Evolutionary conservation across 2,888 invertebrate species (phyloP).

Genomic region (Endomychus coccineus): DNA sequence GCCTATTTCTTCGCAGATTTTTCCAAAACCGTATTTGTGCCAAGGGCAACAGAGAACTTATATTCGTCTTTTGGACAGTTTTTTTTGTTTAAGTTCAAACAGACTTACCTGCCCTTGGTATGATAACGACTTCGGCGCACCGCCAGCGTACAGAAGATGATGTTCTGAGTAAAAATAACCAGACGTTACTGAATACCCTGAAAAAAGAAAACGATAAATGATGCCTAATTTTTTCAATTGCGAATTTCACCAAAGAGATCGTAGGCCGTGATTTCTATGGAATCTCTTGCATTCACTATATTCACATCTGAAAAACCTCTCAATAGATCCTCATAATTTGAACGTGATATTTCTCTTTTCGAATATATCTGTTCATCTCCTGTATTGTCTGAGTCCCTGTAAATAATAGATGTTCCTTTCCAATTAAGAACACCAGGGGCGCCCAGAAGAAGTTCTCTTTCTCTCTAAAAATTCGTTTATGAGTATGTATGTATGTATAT

Average conservation of each 20-base stretch:
- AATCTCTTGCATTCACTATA: conserved; percentile 42
- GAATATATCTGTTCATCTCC: too few species aligned
- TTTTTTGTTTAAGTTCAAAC: too few species aligned
- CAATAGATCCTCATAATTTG: too few species aligned
- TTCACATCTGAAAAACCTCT: conserved; percentile 37
- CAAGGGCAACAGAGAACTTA: too few species aligned
- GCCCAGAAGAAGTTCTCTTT: conserved; percentile 45
- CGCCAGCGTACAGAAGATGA: conserved; percentile 42
- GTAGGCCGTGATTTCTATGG: conserved; percentile 42
- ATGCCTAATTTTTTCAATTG: conserved; percentile 19
- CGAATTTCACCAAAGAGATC: conserved; percentile 46
- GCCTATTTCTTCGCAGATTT: too few species aligned
- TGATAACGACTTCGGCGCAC: conserved; percentile 46
- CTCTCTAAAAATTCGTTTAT: conserved; percentile 24
- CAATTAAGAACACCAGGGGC: conserved; percentile 57
- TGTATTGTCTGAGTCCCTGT: conserved; percentile 18
- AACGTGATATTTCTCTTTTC: too few species aligned
- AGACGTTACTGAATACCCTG: conserved; percentile 51
- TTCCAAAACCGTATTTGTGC: too few species aligned
- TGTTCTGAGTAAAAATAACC: conserved; percentile 42
- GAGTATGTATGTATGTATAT: too few species aligned
- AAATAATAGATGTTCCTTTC: conserved; percentile 44
- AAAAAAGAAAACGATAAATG: conserved; percentile 18
- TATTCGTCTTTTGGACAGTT: too few species aligned
- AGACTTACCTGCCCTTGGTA: conserved; percentile 32